Base-by-base conservation (phyloP, 2,888 invertebrate species). In the Drosophila glabriapex region DNA sequence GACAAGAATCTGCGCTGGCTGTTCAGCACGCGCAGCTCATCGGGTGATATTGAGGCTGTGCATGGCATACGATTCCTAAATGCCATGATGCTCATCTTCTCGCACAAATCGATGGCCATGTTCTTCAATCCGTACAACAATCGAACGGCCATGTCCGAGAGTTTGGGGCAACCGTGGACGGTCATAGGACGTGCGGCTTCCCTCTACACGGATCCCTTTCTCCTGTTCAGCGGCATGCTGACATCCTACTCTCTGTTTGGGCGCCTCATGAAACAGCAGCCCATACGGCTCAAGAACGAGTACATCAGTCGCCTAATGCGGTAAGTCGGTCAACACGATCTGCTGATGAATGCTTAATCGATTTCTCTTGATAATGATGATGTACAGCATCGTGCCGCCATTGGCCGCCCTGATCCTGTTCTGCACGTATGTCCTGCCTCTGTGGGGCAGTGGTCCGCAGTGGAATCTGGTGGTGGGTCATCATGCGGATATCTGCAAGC, bases 51-150 rank as follows among this genome's bases (percentile, higher is more conserved):
- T 55, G 94, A 94, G 60, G 94, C 95, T 0, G 94, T 96, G 1
- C 96, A 96, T 91, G 96, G 96, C 25, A 95, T 96, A 43, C 93
- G 96, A 69, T 95, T 95, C 68, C 83, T 96, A 9, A 96, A 96
- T 85, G 96, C 96, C 1, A 54, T 95, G 9, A 94, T 96, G 94
- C 91, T 96, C 68, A 90, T 96, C 12, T 84, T 95, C 6, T 94
- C 96, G 0, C 96, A 96, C 91, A 96, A 96, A 90, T 95, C 95
- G n/a, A 95, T 96, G 95, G 96, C 96, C 1, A 90, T 95, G 64
- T 95, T 96, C 85, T 96, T 95, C 83, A 94, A 95, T 86, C 95
- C 96, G 3, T 96, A 95, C 85, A 92, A 95, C 54, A 96, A 96
- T 86, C 94, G 96, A 75, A 96, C 96, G 0, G 93, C 94, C 76